Conservation (phyloP, 2,888 invertebrate genomes). For the Sesia bembeciformis region DNA sequence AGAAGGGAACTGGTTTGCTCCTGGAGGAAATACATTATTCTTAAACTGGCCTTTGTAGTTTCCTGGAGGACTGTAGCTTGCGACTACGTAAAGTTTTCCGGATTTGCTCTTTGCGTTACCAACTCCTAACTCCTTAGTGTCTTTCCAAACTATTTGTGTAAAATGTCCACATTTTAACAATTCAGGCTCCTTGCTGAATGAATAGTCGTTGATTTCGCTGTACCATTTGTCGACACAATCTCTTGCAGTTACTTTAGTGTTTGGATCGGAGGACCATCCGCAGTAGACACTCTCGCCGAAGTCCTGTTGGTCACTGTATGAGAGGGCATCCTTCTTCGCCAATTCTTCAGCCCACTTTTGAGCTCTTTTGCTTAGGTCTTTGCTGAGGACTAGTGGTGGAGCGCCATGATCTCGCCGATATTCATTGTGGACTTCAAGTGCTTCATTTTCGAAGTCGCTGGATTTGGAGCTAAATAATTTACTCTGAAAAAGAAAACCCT, state of each 20-base stretch:
- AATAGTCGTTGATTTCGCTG: conserved; percentile 80
- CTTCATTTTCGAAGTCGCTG: conserved; percentile 56
- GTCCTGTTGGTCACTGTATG: conserved; percentile 77
- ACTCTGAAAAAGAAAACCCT: conserved; percentile 39
- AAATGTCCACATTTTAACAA: conserved; percentile 78
- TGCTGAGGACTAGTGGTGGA: conserved; percentile 68
- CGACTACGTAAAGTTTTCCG: conserved; percentile 88
- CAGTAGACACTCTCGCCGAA: conserved; percentile 83
- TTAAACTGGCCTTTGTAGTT: conserved; percentile 83
- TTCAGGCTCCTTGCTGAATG: conserved; percentile 79
- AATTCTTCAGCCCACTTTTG: conserved; percentile 83
- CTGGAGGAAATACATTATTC: conserved; percentile 78
- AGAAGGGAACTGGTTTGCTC: conserved; percentile 47
- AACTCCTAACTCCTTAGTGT: conserved; percentile 81
- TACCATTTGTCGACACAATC: conserved; percentile 86
- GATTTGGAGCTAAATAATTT: conserved; percentile 53
- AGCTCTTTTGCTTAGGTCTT: conserved; percentile 77
- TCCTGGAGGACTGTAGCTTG: conserved; percentile 88
- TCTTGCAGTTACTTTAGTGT: conserved; percentile 77
- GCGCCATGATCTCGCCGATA: conserved; percentile 60
- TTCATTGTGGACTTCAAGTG: conserved; percentile 56
- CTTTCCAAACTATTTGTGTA: conserved; percentile 90
- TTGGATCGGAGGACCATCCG: conserved; percentile 79
- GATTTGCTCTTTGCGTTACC: conserved; percentile 83
- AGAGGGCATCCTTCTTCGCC: conserved; percentile 76